Evolutionary conservation across 2,888 invertebrate species (phyloP).

Genomic region (Drosophila mettleri): DNA sequence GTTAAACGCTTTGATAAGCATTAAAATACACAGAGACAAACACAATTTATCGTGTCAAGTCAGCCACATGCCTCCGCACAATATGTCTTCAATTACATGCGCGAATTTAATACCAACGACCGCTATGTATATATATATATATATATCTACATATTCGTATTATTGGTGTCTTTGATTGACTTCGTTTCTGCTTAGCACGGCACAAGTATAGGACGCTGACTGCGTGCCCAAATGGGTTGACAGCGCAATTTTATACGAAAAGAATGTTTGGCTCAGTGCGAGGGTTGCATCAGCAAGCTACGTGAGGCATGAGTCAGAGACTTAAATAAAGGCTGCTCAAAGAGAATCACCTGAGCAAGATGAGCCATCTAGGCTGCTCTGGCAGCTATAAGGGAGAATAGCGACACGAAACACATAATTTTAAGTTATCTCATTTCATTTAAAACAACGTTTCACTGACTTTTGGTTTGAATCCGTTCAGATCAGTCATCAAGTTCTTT

Average conservation of each 20-base stretch:
- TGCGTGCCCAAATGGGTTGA: conserved; percentile 25
- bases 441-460: too few relatives aligned
- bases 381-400: too few relatives aligned
- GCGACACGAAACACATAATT: too few relatives aligned
- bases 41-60: conserved; percentile 21
- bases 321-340: background rate
- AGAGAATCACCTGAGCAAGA: background rate
- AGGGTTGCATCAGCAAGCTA: conserved; percentile 32
- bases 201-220: conserved; percentile 36
- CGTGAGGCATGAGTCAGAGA: conserved; percentile 1
- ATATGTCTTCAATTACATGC: conserved; percentile 28
- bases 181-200: conserved; percentile 32
- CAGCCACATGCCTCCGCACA: conserved; percentile 16
- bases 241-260: conserved; percentile 44
- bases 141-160: conserved; percentile 4
- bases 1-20: conserved; percentile 42
- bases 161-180: conserved; percentile 20
- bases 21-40: conserved; percentile 10
- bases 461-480: too few relatives aligned
- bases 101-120: conserved; percentile 23
- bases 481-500: too few relatives aligned
- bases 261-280: background rate
- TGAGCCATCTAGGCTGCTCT: background rate
- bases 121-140: background rate
- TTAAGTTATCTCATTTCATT: too few relatives aligned